Conservation (phyloP, 2,797 vertebrate species). For the Sciurus vulgaris region DNA sequence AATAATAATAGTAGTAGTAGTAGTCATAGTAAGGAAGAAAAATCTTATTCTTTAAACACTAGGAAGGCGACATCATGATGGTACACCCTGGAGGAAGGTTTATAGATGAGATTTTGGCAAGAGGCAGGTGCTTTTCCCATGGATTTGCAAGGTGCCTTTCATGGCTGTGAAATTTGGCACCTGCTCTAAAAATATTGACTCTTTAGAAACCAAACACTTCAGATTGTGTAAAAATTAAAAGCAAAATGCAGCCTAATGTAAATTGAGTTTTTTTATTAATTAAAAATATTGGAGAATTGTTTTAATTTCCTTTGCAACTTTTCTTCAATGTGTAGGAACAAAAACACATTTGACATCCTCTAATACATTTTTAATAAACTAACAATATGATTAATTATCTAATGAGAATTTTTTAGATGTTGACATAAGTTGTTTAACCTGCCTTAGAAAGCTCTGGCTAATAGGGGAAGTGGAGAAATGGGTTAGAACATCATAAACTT, state of each 20-base stretch:
- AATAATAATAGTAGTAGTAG: no score
- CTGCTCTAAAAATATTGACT: not conserved
- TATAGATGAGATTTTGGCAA: not conserved
- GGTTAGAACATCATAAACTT: not conserved
- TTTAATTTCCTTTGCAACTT: not conserved
- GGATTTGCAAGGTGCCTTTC: not conserved
- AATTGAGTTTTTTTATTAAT: constrained; percentile 45
- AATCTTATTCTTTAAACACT: not conserved
- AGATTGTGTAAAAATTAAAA: constrained; percentile 17
- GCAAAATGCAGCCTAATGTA: not conserved
- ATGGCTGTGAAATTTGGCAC: not conserved
- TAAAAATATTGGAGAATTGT: not conserved
- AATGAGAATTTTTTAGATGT: not conserved
- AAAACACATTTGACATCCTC: not conserved
- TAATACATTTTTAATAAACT: not conserved
- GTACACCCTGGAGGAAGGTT: not conserved
- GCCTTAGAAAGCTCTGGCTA: not conserved
- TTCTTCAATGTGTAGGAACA: not conserved
- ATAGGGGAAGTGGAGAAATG: not conserved
- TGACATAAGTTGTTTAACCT: not conserved
- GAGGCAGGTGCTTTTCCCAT: not conserved
- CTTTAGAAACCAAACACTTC: not conserved
- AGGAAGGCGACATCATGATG: not conserved
- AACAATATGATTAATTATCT: not conserved
- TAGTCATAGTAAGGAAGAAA: no score